These are phyloP conservation scores for Propithecus perrieri DNA, from an alignment of 2,797 vertebrate genomes.

Conservation along the genomic window DNA sequence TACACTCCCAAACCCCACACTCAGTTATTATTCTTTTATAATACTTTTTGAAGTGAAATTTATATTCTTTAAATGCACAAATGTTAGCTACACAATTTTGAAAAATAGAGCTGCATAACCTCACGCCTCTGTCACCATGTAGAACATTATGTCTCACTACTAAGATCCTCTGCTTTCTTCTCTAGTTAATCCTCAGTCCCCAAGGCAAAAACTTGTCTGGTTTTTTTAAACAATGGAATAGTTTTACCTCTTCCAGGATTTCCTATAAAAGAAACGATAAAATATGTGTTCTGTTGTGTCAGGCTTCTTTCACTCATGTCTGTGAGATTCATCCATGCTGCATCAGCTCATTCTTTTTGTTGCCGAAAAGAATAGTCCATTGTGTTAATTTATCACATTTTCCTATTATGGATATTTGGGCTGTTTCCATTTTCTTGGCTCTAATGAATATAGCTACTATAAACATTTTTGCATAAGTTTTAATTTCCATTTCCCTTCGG, in stretches of 20 bases:
- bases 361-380: neutral
- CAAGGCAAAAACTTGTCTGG: neutral
- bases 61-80: neutral
- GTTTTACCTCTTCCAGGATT: neutral
- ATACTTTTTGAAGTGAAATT: neutral
- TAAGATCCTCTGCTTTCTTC: neutral
- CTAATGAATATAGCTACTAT: neutral
- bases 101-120: neutral
- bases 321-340: neutral
- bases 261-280: neutral
- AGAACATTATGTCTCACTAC: neutral
- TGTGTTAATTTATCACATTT: neutral
- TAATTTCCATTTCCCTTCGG: neutral
- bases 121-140: rapidly evolving
- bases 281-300: neutral
- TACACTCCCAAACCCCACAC: neutral
- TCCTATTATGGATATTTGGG: neutral
- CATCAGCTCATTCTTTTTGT: neutral
- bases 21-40: neutral
- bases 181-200: neutral
- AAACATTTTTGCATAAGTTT: neutral
- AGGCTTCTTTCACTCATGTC: neutral
- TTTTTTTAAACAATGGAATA: neutral
- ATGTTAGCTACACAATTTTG: neutral
- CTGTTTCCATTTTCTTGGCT: neutral